Base-by-base conservation (phyloP, 1,140 invertebrate genomes). In the Drosophila tsacasi region DNA sequence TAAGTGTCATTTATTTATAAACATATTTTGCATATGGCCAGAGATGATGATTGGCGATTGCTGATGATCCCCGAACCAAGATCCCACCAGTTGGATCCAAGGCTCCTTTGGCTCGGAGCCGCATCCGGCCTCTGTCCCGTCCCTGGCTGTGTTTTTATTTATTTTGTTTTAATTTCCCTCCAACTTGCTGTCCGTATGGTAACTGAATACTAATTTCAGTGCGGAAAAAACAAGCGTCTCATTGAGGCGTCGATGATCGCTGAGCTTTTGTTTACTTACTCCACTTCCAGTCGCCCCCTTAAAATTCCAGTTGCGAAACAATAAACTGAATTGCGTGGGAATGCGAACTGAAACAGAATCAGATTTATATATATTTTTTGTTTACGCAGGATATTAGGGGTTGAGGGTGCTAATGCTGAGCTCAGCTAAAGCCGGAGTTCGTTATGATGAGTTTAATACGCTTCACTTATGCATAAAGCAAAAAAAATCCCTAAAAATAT, bases 141-240 rank as follows among this genome's bases (percentile, higher is more conserved):
- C 60, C 49, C 47, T 57, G 59, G 15, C 19, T 32, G 25, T 35
- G 21, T 30, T 27, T 62, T 60, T 37, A 44, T 59, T 60, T 62
- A 25, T 67, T 60, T 49, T 32, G 39, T 58, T 42, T 59, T 5
- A 40, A 23, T 25, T n/a, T 73, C 42, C 32, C 17, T 21, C 19
- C 46, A 35, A 66, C 61, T 66, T 46, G 63, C 60, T 69, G 63
- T 68, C 46, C 69, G 60, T 64, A 80, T 80, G 85, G 84, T 90
- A 89, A 89, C 84, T 90, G 84, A 90, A 89, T 89, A 89, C 84
- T 89, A 89, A 89, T 83, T 81, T 61, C 68, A 61, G 67, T 58
- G 58, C 76, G 46, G 25, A 74, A 82, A 77, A 76, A 64, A 75
- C 54, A 57, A 59, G 27, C 58, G 42, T 71, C 72, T 61, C 76